These are phyloP conservation scores for Agrilus cyanescens DNA, from an alignment of 2,888 invertebrate genomes.

Conservation along the genomic window DNA sequence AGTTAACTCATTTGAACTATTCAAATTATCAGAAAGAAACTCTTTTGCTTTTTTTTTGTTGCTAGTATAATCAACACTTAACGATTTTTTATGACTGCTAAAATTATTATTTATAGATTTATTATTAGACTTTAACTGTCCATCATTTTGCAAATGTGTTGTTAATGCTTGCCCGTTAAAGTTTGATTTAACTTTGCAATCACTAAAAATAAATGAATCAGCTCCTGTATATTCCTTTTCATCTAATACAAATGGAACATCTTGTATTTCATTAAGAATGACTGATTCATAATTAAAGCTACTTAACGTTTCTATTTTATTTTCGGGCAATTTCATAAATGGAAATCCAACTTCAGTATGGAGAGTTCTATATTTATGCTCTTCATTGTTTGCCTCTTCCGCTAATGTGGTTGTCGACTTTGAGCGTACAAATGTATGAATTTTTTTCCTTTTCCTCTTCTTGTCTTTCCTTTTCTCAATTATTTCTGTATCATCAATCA, in stretches of 20 bases:
- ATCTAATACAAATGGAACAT: conserved; percentile 30
- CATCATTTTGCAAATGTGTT: no score
- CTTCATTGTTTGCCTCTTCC: conserved; percentile 15
- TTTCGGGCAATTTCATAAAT: conserved; percentile 8
- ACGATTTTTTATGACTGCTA: no score
- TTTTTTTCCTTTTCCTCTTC: conserved; percentile 22
- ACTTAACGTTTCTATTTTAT: conserved; percentile 1
- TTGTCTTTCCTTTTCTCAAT: conserved; percentile 27
- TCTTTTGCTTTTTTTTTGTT: no score
- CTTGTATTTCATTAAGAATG: conserved; percentile 18
- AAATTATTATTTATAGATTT: no score
- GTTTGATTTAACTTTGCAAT: no score
- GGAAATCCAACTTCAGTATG: conserved; percentile 9
- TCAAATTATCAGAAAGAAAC: no score
- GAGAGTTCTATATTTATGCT: conserved; percentile 5
- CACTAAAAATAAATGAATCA: conserved; percentile 19
- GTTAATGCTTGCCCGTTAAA: no score
- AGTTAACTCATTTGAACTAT: no score
- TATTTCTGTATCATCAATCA: conserved; percentile 40
- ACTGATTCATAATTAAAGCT: neutral
- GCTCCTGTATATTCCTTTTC: conserved; percentile 31
- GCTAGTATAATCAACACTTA: no score
- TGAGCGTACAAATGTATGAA: conserved; percentile 16
- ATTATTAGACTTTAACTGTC: no score
- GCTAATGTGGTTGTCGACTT: conserved; percentile 22